Base-by-base conservation (phyloP, 2,113 vertebrate species). In the Daphoenositta chrysoptera region DNA sequence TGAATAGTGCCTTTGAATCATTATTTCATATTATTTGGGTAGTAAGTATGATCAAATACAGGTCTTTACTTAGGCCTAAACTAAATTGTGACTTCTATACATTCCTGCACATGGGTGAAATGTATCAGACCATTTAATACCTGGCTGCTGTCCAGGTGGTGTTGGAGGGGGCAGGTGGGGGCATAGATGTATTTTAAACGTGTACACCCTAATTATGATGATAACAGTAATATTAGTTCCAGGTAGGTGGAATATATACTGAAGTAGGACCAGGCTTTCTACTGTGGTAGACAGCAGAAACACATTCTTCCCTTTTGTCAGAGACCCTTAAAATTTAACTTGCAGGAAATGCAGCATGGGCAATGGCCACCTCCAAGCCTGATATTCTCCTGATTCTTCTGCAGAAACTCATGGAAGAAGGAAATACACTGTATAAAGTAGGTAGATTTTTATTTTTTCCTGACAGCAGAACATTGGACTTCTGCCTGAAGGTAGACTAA, bases 351-450 rank as follows among this genome's bases (percentile, higher is more conserved):
- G 99, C 99, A 73, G 99, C 99, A 1, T 99, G 99, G 99, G 99
- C 99, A 56, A 99, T 99, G 99, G 99, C 99, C 31, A 99, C 99
- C 37, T 99, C 99, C 86, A 99, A 99, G 94, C 99, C 99, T 4
- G 99, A 99, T 83, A 99, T 99, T 95, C 98, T 99, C 94, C 99
- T 99, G 94, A 99, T 99, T 95, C 99, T 99, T 48, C 98, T 99
- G 37, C 99, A 99, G 98, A 99, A 99, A 95, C 97, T 99, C 89
- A 99, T 99, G 99, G 99, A 99, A 97, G 99, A 99, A 98, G 99
- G 99, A 94, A 99, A 99, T 89, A 56, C 98, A 33, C 98, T 99
- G 81, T 99, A 99, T 96, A 99, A 99, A 98, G 99, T 99, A 98
- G 89, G 98, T 97, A 20, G 27, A 69, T 18, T 27, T 12, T 39